Evolutionary conservation across 1,140 invertebrate genomes (phyloP), one percentile per base, ranked within the genome.

Genomic region (Trachelipus rathkii): DNA sequence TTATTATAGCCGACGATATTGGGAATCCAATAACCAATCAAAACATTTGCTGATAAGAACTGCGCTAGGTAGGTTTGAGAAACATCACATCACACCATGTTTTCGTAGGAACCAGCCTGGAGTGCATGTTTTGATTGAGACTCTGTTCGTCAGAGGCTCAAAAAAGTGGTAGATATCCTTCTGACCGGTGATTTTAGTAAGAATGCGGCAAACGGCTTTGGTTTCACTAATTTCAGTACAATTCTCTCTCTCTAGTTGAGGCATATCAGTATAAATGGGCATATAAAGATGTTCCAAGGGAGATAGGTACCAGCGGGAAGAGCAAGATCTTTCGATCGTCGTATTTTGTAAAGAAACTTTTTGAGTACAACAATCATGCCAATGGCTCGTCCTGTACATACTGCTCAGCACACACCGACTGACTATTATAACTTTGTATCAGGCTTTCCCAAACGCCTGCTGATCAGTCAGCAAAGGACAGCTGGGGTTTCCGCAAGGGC

Each of bases 401-500:
- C 44, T 1, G 70, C 43, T 10, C n/a, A n/a, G n/a, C 15, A 67
- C 6, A 78, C 66, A 21, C 72, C 77, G 9, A 74, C 66, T n/a
- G 11, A 74, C 72, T 0, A 70, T 45, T 19, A 78, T 50, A 21
- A 72, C 77, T 4, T 13, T 50, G 23, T 78, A n/a, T n/a, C n/a
- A n/a, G n/a, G n/a, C 77, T 21, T 78, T 71, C 11, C 24, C 44
- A 53, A 44, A 73, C 8, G 72, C 73, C 66, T 78, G 74, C 77
- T 68, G 53, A 43, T 78, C 77, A 21, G 45, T 70, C 44, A 74
- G 21, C 24, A 78, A 74, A 8, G 77, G 77, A 71, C 77, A 24
- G 73, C 60, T 9, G 74, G 92, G 90, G 93, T 95, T 88, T 96
- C 94, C 82, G 94, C 87, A 72, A 95, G 87, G 77, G 95, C 92